These are phyloP conservation scores for Phoebastria nigripes DNA, from an alignment of 2,797 vertebrate species.

Conservation along the genomic window DNA sequence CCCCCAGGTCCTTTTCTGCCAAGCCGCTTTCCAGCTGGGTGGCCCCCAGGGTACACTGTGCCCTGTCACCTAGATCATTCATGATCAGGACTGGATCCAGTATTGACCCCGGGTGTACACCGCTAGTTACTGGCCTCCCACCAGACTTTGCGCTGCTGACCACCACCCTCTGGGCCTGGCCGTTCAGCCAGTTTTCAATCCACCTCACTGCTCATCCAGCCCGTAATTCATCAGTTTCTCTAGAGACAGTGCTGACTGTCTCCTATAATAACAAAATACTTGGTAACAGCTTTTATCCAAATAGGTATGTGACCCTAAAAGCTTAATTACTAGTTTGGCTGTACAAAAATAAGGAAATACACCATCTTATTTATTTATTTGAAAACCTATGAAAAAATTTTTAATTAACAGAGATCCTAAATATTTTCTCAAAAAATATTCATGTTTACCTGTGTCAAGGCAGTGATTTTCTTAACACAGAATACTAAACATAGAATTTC, in stretches of 20 bases:
- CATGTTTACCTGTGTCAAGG: not conserved
- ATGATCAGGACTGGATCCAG: not conserved
- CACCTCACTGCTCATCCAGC: not conserved
- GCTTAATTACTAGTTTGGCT: not conserved
- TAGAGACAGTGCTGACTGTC: not conserved
- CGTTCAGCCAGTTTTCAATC: not conserved
- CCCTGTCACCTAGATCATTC: not conserved
- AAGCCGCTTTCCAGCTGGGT: not conserved
- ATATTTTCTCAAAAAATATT: not conserved
- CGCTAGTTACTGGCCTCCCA: not conserved
- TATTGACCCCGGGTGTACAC: not conserved
- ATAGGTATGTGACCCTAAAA: not conserved
- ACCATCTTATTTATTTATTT: not conserved
- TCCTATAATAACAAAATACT: not conserved
- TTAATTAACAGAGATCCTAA: not conserved
- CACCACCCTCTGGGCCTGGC: not conserved
- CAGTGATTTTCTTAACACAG: not conserved
- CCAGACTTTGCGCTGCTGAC: not conserved
- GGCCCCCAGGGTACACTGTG: too few species aligned
- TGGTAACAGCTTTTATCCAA: not conserved
- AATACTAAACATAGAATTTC: not conserved
- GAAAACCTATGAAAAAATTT: not conserved
- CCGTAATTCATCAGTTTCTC: not conserved
- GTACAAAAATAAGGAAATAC: not conserved
- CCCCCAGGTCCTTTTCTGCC: not conserved